phyloP scores from a whole-genome alignment of 2,797 vertebrate genomes.

The Agapornis canus region DNA sequence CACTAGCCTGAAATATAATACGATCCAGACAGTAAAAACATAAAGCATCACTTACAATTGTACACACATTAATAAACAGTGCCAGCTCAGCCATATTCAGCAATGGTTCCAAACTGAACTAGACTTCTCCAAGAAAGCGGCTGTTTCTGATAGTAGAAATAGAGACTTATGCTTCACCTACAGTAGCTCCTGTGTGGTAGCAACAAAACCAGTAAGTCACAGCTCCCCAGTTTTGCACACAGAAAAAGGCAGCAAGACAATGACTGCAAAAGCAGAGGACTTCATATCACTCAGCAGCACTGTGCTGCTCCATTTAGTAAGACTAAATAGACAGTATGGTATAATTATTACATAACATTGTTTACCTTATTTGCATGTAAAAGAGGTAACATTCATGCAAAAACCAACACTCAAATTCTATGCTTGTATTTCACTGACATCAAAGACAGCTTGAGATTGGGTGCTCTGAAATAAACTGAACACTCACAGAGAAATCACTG shows the following conservation, averaged over 20 bases:
- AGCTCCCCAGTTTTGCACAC: neutral
- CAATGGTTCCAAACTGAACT: neutral
- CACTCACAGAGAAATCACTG: constrained; percentile 91
- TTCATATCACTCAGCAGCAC: neutral
- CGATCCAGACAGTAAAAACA: neutral
- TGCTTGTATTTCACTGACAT: neutral
- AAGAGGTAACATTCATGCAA: neutral
- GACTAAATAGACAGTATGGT: neutral
- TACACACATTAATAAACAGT: neutral
- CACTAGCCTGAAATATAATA: constrained; percentile 78
- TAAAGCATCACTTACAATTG: neutral
- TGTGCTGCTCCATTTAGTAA: neutral
- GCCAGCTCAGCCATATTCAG: neutral
- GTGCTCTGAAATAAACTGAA: neutral
- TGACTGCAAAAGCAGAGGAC: neutral
- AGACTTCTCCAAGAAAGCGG: neutral
- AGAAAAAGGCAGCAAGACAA: neutral
- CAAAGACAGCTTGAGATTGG: neutral
- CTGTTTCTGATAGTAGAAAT: neutral
- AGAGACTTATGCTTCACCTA: neutral
- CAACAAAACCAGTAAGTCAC: neutral
- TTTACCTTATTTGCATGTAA: neutral
- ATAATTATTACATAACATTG: too few species aligned
- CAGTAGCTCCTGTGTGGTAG: neutral
- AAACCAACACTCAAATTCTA: neutral